These are phyloP conservation scores for Hydractinia echinata DNA, from an alignment of 30 jellyfish, hydroid and myxozoan genomes.

Conservation along the genomic window DNA sequence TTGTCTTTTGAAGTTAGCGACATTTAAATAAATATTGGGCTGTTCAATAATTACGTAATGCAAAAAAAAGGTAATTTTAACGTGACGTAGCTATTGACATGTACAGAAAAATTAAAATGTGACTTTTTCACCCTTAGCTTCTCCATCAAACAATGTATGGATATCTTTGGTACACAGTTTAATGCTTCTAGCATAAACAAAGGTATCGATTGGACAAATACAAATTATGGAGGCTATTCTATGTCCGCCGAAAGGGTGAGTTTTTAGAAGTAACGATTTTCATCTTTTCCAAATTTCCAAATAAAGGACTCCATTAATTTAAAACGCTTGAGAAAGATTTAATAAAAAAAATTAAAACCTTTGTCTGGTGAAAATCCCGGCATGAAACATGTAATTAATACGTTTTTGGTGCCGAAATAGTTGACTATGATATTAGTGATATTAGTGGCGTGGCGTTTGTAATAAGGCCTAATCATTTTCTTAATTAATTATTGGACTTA, in stretches of 20 bases:
- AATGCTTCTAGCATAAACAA: conserved; percentile 52
- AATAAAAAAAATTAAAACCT: no score
- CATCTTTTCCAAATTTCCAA: not conserved
- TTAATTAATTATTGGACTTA: no score
- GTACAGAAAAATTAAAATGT: not conserved
- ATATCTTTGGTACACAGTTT: conserved; percentile 82
- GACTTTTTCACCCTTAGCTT: conserved; percentile 40
- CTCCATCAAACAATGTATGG: conserved; percentile 81
- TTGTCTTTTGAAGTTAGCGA: not conserved
- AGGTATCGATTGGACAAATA: conserved; percentile 73
- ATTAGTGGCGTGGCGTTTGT: no score
- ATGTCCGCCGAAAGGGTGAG: conserved; percentile 53
- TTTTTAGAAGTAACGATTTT: not conserved
- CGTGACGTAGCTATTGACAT: not conserved
- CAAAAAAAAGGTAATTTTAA: not conserved
- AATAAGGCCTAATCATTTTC: no score
- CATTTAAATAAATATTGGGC: not conserved
- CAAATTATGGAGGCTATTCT: conserved; percentile 77
- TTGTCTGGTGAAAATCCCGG: no score
- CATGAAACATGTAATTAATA: no score
- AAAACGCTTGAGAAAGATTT: no score
- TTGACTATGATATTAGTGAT: no score
- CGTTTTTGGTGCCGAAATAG: no score
- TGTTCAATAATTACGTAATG: not conserved
- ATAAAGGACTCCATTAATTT: not conserved